These are phyloP conservation scores for Acleris cristana DNA, from an alignment of 2,888 invertebrate species.

Conservation along the genomic window DNA sequence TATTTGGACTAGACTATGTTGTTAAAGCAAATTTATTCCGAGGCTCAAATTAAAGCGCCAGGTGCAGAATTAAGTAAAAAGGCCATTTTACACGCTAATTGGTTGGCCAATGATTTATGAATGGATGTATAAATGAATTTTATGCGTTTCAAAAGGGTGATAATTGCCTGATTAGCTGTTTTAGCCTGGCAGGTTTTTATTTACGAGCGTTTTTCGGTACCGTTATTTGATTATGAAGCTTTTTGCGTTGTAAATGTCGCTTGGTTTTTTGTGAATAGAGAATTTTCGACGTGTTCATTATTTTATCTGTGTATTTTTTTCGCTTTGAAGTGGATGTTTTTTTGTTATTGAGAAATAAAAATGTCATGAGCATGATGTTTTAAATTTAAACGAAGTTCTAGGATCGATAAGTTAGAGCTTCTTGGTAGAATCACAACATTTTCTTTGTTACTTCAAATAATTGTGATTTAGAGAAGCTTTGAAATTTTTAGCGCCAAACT, in stretches of 20 bases:
- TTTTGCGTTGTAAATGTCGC: background rate
- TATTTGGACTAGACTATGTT: constrained; percentile 17
- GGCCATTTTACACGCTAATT: constrained; percentile 30
- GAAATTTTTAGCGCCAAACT: no score
- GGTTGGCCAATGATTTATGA: constrained; percentile 31
- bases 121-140: constrained; percentile 30
- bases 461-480: no score
- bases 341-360: no score
- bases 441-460: no score
- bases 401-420: background rate
- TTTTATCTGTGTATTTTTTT: no score
- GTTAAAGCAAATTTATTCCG: constrained; percentile 33
- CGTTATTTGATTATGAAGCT: constrained; percentile 18
- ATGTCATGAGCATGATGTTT: no score
- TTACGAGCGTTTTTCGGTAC: constrained; percentile 1
- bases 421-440: background rate
- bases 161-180: constrained; percentile 30
- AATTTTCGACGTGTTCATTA: background rate
- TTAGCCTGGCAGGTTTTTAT: constrained; percentile 8
- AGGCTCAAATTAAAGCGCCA: constrained; percentile 16
- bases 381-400: no score
- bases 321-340: no score
- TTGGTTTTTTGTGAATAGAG: background rate
- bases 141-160: constrained; percentile 28
- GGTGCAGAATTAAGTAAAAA: constrained; percentile 30